Base-by-base conservation (phyloP, 2,113 vertebrate genomes). In the Chitala chitala region DNA sequence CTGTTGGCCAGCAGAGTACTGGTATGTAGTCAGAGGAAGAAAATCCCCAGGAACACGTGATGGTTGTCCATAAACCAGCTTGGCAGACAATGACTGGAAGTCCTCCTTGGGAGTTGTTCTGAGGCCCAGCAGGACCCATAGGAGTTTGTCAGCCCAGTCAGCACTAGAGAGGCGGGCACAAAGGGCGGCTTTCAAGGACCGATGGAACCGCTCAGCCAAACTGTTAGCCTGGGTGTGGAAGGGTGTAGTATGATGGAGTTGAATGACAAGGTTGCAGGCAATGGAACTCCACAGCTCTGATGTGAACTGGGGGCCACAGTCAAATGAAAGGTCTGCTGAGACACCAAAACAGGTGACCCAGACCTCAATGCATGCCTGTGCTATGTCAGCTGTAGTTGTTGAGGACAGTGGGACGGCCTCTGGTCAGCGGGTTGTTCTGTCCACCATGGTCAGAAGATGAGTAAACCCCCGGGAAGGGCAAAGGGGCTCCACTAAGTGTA, bases 141-240 rank as follows among this genome's bases (percentile, higher is more conserved):
- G 59, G 29, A 65, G 72, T 20, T 26, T 51, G 26, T 69, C 65
- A 5, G 22, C 44, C 44, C 65, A 69, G 10, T 24, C 13, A 40
- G 26, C 54, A 42, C 36, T 42, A 8, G 15, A 36, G 31, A 74
- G 63, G n/a, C 63, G 54, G 29, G 63, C 73, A n/a, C 48, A n/a
- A 24, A 74, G 63, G 12, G 48, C 29, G 17, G 72, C 58, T 31
- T 74, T 75, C 73, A 66, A 22, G 31, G 50, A 55, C 50, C 24
- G 8, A 24, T 58, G 64, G 8, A 75, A 38, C 22, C 53, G 53
- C 40, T 44, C 38, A 50, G 15, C 31, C 33, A 74, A 33, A 6
- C 72, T 33, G 29, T 66, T 44, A 38, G 61, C 61, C 22, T 74
- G 72, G 3, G 53, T 63, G 10, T 69, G 53, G 40, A 46, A 68